A percentile compares a stretch with the other conserved stretches of the same genome.
Conservation (phyloP, 2,797 vertebrate species). For the Tragopan temminckii region DNA sequence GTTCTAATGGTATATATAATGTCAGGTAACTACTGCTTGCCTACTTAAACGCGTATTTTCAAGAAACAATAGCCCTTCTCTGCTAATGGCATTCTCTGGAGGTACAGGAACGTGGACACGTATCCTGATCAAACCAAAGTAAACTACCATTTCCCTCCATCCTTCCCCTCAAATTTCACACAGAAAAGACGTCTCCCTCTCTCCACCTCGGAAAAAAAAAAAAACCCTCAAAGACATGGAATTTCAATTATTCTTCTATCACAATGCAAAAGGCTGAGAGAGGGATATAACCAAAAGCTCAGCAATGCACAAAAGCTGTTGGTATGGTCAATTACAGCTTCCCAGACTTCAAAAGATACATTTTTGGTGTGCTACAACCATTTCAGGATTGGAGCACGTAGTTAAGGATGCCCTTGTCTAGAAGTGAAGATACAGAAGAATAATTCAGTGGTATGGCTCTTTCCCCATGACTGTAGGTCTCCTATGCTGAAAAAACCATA, state of each 20-base stretch:
- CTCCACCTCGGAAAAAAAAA: neutral
- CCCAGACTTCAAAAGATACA: neutral
- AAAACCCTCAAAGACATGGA: neutral
- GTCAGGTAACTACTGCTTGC: neutral
- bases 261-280: neutral
- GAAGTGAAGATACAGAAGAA: neutral
- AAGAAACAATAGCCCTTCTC: neutral
- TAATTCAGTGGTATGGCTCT: neutral
- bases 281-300: neutral
- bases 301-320: neutral
- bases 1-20: neutral
- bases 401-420: neutral
- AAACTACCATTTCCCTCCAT: neutral
- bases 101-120: neutral
- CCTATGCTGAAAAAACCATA: neutral
- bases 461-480: neutral
- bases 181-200: neutral
- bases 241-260: neutral
- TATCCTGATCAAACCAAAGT: neutral
- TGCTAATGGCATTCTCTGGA: neutral
- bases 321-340: neutral
- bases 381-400: neutral
- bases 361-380: neutral
- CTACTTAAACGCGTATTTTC: neutral
- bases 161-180: neutral